phyloP scores from a whole-genome alignment of 2,888 invertebrate species.

The Stictocephala bisonia region DNA sequence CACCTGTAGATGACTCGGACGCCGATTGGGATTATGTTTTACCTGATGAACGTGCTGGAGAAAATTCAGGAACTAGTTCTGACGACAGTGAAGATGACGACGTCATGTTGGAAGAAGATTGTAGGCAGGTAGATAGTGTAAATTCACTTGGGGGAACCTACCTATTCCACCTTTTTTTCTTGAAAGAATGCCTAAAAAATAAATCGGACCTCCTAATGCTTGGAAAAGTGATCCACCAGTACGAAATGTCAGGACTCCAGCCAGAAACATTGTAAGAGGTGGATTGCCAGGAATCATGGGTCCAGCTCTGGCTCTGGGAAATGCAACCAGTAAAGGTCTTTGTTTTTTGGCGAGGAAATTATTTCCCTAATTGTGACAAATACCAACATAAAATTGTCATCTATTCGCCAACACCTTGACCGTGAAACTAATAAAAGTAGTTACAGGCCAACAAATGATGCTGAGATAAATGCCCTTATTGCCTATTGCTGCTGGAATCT shows the following conservation, averaged over 20 bases:
- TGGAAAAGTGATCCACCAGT: constrained; percentile 1
- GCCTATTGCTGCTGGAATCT: constrained; percentile 1
- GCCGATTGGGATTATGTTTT: not conserved
- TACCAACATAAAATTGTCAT: constrained; percentile 29
- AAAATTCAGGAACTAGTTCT: no score
- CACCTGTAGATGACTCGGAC: not conserved
- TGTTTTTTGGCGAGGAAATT: constrained; percentile 31
- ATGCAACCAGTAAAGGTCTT: not conserved
- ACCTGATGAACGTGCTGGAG: not conserved
- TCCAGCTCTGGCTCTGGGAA: constrained; percentile 9
- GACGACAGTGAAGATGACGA: constrained; percentile 1
- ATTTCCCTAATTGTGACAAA: constrained; percentile 23
- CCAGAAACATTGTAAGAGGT: constrained; percentile 11
- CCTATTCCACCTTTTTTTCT: no score
- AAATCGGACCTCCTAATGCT: constrained; percentile 32
- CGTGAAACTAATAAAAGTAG: not conserved
- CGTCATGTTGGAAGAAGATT: not conserved
- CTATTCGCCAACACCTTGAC: not conserved
- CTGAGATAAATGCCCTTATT: constrained; percentile 1
- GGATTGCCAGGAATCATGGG: constrained; percentile 18
- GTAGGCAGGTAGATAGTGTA: not conserved
- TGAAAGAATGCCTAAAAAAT: constrained; percentile 14
- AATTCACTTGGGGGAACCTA: not conserved
- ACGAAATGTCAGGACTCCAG: constrained; percentile 8
- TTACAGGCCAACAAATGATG: constrained; percentile 5